Evolutionary conservation across 2,113 vertebrate species (phyloP).

Genomic region (Protomyctophum bolini): DNA sequence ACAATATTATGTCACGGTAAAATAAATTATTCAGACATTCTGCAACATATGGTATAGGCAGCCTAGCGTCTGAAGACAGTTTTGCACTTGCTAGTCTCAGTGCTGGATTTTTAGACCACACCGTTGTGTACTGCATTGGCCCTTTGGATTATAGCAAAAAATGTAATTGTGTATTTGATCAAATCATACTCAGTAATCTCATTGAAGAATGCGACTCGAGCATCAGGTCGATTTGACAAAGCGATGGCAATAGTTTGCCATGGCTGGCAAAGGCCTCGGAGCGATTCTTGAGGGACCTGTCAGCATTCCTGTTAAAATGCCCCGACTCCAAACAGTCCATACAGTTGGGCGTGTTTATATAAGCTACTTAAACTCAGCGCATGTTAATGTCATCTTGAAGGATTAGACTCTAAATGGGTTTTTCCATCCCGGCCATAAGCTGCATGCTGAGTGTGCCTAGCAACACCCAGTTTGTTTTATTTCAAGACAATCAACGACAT

Average conservation of each 20-base stretch:
- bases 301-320: slow-evolving; percentile 62
- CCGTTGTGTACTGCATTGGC: not conserved
- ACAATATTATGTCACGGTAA: not conserved
- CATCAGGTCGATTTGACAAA: slow-evolving; percentile 32
- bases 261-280: slow-evolving; percentile 40
- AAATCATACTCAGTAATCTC: slow-evolving; percentile 15
- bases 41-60: not conserved
- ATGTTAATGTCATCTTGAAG: slow-evolving; percentile 80
- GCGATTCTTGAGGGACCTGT: slow-evolving; percentile 55
- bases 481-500: slow-evolving; percentile 54
- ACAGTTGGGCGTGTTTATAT: slow-evolving; percentile 65
- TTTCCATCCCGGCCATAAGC: slow-evolving; percentile 68
- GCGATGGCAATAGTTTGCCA: slow-evolving; percentile 7
- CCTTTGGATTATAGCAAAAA: not conserved
- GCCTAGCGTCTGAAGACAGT: not conserved
- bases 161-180: slow-evolving; percentile 1
- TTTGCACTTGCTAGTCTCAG: not conserved
- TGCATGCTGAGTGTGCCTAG: slow-evolving; percentile 60
- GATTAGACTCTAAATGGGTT: slow-evolving; percentile 79
- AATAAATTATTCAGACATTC: not conserved
- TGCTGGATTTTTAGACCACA: not conserved
- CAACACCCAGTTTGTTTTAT: slow-evolving; percentile 64
- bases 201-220: slow-evolving; percentile 28
- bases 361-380: slow-evolving; percentile 79
- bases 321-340: slow-evolving; percentile 62